phyloP scores from a whole-genome alignment of 2,888 invertebrate genomes.

The Matsumyia berberina region DNA sequence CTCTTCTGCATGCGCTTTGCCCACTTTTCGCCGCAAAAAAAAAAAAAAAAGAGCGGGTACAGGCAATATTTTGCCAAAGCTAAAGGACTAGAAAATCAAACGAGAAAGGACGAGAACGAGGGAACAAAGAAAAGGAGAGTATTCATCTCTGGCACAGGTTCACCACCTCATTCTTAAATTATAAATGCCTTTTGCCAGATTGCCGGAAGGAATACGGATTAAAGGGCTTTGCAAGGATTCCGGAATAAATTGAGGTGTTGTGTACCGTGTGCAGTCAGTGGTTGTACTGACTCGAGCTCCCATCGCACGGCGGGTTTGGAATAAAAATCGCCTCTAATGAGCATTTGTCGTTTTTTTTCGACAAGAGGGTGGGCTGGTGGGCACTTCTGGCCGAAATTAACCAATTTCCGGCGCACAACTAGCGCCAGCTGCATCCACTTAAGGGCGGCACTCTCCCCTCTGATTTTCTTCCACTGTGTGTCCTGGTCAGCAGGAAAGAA shows the following conservation, averaged over 20 bases:
- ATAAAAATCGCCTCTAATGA: conserved; percentile 72
- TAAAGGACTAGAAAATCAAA: conserved; percentile 46
- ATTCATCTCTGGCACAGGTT: conserved; percentile 41
- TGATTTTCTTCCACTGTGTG: not conserved
- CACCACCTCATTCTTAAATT: conserved; percentile 70
- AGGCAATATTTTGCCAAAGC: conserved; percentile 9
- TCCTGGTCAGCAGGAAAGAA: conserved; percentile 33
- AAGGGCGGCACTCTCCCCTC: conserved; percentile 31
- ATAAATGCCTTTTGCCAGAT: conserved; percentile 75
- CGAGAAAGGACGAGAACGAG: not conserved
- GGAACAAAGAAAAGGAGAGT: conserved; percentile 16
- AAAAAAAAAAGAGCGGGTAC: no score
- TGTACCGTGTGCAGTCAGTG: conserved; percentile 14
- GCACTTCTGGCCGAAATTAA: conserved; percentile 64
- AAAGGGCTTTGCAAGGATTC: conserved; percentile 71
- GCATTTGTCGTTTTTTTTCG: conserved; percentile 53
- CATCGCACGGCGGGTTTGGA: conserved; percentile 20
- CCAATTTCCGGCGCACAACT: conserved; percentile 60
- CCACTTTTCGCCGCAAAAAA: not conserved
- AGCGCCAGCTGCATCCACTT: conserved; percentile 65
- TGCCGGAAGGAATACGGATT: conserved; percentile 74
- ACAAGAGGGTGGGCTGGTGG: not conserved
- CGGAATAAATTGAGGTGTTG: conserved; percentile 70
- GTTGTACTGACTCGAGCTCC: not conserved
- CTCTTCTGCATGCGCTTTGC: not conserved